Evolutionary conservation across 2,888 invertebrate genomes (phyloP).

Genomic region (Syrphus vitripennis): DNA sequence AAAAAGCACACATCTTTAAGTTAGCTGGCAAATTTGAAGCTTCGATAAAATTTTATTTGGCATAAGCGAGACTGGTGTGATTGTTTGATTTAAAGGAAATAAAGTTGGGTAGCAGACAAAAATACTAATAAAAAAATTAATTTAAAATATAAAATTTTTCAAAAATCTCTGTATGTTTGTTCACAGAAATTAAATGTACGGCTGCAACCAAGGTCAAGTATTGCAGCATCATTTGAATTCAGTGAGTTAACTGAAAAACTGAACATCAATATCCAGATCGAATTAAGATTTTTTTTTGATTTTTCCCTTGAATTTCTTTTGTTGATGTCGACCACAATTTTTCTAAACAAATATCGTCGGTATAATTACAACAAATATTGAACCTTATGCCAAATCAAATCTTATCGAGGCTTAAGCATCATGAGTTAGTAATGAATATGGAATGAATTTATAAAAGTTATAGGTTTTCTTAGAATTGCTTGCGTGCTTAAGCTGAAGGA

Average conservation of each 20-base stretch:
- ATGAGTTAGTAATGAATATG: slow-evolving; percentile 68
- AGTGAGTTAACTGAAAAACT: no score
- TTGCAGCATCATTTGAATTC: no score
- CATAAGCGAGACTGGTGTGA: not conserved
- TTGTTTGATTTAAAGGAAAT: not conserved
- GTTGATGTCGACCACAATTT: no score
- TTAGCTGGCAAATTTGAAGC: not conserved
- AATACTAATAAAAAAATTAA: no score
- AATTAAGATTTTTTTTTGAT: no score
- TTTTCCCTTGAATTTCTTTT: no score
- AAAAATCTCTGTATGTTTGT: no score
- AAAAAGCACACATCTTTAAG: slow-evolving; percentile 16
- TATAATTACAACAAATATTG: not conserved
- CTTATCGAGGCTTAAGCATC: slow-evolving; percentile 19
- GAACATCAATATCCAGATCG: no score
- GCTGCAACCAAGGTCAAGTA: no score
- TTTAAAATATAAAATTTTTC: no score
- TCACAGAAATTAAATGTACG: no score
- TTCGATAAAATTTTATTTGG: not conserved
- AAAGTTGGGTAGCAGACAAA: no score
- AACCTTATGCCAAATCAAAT: not conserved
- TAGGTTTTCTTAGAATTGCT: not conserved
- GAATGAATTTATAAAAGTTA: slow-evolving; percentile 23
- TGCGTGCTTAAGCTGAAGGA: slow-evolving; percentile 14
- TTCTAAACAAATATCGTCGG: not conserved